Evolutionary conservation across 2,888 invertebrate genomes (phyloP).

Genomic region (Chalcis sispes): DNA sequence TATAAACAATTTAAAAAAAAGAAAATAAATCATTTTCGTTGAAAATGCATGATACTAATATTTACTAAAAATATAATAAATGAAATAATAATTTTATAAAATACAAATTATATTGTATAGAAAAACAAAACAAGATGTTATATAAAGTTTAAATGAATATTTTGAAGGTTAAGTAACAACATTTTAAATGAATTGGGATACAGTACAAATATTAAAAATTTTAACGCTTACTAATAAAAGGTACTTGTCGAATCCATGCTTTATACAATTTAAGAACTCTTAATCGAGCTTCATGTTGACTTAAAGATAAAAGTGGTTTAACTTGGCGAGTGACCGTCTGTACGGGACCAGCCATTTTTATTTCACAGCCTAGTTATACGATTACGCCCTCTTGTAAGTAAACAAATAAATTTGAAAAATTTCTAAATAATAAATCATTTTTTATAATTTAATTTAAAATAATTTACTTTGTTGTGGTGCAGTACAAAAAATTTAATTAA

Average conservation of each 20-base stretch:
- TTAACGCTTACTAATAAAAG: conserved; percentile 85
- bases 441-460: too few relatives aligned
- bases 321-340: conserved; percentile 78
- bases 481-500: background rate
- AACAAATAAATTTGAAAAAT: too few relatives aligned
- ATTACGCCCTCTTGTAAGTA: background rate
- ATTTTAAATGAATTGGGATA: background rate
- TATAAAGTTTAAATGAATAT: conserved; percentile 45
- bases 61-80: background rate
- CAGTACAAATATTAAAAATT: conserved; percentile 53
- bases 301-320: conserved; percentile 90
- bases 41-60: background rate
- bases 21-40: background rate
- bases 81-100: too few relatives aligned
- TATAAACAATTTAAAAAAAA: too few relatives aligned
- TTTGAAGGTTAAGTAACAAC: conserved; percentile 61
- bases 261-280: conserved; percentile 93
- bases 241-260: conserved; percentile 95
- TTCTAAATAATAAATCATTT: too few relatives aligned
- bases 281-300: conserved; percentile 85
- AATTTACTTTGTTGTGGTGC: conserved; percentile 45
- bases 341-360: conserved; percentile 47
- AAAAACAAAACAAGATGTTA: too few relatives aligned
- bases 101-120: too few relatives aligned
- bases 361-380: background rate